phyloP scores from a whole-genome alignment of 2,888 invertebrate species.

The Seladonia tumulorum region DNA sequence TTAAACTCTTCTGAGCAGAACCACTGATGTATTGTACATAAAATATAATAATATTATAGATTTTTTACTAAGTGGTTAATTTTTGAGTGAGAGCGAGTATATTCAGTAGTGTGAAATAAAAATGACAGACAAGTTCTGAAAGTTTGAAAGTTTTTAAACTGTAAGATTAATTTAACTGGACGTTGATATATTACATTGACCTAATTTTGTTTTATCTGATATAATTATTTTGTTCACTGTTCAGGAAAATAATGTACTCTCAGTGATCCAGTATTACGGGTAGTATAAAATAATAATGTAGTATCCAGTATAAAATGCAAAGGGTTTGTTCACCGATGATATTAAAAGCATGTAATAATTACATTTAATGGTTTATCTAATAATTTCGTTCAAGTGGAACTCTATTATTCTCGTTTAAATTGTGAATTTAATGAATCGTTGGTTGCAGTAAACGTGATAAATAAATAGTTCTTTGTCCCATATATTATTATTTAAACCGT shows the following conservation, averaged over 20 bases:
- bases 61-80: neutral
- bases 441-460: too few relatives aligned
- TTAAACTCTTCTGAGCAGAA: neutral
- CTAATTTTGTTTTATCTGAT: neutral
- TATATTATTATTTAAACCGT: too few relatives aligned
- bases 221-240: neutral
- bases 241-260: neutral
- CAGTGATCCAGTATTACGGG: neutral
- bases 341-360: neutral
- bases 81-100: neutral
- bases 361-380: too few relatives aligned
- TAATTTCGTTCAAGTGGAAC: neutral
- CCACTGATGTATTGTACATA: too few relatives aligned
- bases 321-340: neutral
- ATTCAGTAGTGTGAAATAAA: neutral
- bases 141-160: neutral
- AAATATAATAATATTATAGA: neutral
- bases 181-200: constrained; percentile 1
- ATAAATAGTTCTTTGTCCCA: too few relatives aligned
- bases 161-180: constrained; percentile 2
- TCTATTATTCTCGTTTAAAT: too few relatives aligned
- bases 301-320: neutral
- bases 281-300: neutral
- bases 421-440: too few relatives aligned
- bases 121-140: neutral